Evolutionary conservation across 1,140 invertebrate genomes (phyloP).

Genomic region (Drosophila bocqueti): DNA sequence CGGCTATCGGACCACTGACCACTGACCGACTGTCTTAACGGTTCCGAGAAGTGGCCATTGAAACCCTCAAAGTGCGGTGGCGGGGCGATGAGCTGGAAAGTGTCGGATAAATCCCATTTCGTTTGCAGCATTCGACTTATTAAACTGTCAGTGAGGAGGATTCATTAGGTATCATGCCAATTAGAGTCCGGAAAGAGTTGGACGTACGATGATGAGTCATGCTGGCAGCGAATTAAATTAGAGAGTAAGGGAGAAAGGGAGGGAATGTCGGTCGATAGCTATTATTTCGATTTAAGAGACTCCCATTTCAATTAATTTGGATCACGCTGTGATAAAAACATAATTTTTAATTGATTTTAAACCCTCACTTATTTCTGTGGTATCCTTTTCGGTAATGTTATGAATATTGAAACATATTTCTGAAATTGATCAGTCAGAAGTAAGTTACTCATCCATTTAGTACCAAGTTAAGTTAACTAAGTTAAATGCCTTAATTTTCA

Average conservation of each 20-base stretch:
- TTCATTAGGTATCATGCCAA: slow-evolving; percentile 23
- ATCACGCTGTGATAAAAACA: too few relatives aligned
- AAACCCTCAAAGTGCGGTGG: slow-evolving; percentile 22
- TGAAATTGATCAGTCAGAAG: neutral
- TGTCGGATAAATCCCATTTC: slow-evolving; percentile 51
- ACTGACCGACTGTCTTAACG: slow-evolving; percentile 52
- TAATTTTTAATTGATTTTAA: too few relatives aligned
- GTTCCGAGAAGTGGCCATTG: slow-evolving; percentile 59
- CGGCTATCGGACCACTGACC: slow-evolving; percentile 43
- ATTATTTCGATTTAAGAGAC: neutral
- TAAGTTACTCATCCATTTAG: neutral
- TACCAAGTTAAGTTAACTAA: neutral
- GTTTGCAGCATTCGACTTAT: slow-evolving; percentile 41
- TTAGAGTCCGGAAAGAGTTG: slow-evolving; percentile 56
- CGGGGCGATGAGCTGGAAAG: slow-evolving; percentile 48
- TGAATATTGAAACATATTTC: neutral
- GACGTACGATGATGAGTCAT: slow-evolving; percentile 21
- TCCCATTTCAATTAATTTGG: neutral
- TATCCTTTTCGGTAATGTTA: too few relatives aligned
- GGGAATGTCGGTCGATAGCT: too few relatives aligned
- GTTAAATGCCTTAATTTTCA: slow-evolving; percentile 8
- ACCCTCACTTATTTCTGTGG: too few relatives aligned
- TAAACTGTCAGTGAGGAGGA: slow-evolving; percentile 44
- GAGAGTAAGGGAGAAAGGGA: too few relatives aligned
- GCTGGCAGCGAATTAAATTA: neutral